Evolutionary conservation across 2,797 vertebrate species (phyloP).

Genomic region (Crotalus adamanteus): DNA sequence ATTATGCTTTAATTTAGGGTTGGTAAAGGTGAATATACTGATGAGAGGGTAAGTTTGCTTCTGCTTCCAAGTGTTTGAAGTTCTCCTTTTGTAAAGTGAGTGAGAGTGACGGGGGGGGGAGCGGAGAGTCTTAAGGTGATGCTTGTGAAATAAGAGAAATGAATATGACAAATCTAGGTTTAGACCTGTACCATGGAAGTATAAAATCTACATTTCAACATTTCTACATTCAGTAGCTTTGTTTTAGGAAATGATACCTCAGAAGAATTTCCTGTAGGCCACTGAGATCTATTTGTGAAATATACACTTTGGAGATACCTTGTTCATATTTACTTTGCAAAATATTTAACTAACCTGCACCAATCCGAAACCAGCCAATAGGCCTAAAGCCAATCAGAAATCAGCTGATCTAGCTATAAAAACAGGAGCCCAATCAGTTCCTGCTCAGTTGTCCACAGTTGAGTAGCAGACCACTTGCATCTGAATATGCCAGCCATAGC

Average conservation of each 20-base stretch:
- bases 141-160: not conserved
- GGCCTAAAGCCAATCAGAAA: not conserved
- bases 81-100: not conserved
- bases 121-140: not conserved
- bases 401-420: not conserved
- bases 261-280: not conserved
- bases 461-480: not conserved
- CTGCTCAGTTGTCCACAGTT: not conserved
- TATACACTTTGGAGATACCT: not conserved
- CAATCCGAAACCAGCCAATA: not conserved
- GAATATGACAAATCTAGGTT: not conserved
- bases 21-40: not conserved
- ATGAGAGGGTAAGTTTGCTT: not conserved
- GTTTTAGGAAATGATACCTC: not conserved
- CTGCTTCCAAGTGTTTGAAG: not conserved
- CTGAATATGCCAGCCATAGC: not conserved
- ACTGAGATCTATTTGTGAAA: not conserved
- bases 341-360: not conserved
- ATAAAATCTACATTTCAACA: not conserved
- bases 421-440: not conserved
- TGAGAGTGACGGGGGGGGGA: too few relatives aligned
- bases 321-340: not conserved
- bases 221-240: not conserved
- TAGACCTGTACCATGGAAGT: not conserved
- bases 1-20: not conserved